Base-by-base conservation (phyloP, 2,797 vertebrate genomes). In the Parambassis ranga region DNA sequence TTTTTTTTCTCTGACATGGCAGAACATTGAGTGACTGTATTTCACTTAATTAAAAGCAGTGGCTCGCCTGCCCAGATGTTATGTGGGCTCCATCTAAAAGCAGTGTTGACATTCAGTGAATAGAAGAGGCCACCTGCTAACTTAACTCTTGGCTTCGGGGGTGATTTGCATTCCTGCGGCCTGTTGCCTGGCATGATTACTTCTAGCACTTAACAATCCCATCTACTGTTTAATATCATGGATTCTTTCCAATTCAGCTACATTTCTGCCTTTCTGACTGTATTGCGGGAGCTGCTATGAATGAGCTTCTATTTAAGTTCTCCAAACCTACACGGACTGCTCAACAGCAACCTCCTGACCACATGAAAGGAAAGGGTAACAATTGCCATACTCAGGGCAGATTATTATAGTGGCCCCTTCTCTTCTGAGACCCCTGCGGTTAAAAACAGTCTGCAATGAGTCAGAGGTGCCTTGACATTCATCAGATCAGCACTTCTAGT, bases 121-220 rank as follows among this genome's bases (percentile, higher is more conserved):
- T 94, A 90, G 91, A 90, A 71, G 85, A 93, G 94, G 94, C 95
- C 95, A 97, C 96, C 96, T 98, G 96, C 94, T 94, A 94, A 94
- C 90, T 93, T 90, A 88, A 91, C 92, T 94, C 92, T 90, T 94
- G 93, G 94, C 93, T 86, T 86, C 77, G 83, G 69, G 89, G 91
- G 90, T 92, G 93, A 94, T 96, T 95, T 96, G 95, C 94, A 96
- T 96, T 98, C 95, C 96, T 96, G 95, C 81, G 94, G 96, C 93
- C 94, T 94, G 92, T 93, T 94, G 93, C 95, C 93, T 94, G 86
- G 92, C 93, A 90, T 94, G 95, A 94, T 93, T 91, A 92, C 93
- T 92, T 93, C 93, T 90, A 89, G 90, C 93, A 94, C 94, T 94
- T 94, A 90, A 91, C 90, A 95, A 94, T 90, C 92, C 87, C 79